Base-by-base conservation (phyloP, 2,113 vertebrate genomes). In the Vanacampus margaritifer region DNA sequence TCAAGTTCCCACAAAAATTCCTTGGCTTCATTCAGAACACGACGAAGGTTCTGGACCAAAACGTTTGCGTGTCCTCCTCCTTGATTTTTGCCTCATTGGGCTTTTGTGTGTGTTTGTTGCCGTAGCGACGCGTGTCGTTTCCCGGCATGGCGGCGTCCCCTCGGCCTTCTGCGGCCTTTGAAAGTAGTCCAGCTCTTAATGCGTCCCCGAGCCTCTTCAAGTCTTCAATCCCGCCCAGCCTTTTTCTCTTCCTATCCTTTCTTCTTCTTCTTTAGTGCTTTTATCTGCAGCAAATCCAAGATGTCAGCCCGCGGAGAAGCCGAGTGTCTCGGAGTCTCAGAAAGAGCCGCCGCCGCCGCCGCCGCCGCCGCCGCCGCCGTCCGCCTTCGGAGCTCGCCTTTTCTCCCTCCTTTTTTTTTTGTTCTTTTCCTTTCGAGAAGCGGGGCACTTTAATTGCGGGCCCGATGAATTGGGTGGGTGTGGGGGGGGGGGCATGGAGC, bases 371-470 rank as follows among this genome's bases (percentile, higher is more conserved):
- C n/a, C n/a, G n/a, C n/a, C n/a, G n/a, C n/a, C n/a, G n/a, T n/a
- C n/a, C 68, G 64, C 6, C 1, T 58, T 32, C 14, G 23, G 70
- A 74, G 64, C 17, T 4, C 21, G 21, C 16, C 23, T 26, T 28
- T 16, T 56, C 24, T 63, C 46, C 54, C 13, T 6, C 39, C 6
- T 35, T 57, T 17, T 28, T 57, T 56, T 14, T 26, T 26, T 26
- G 12, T 28, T 13, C 53, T 28, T 5, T 37, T 26, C 62, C 19
- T 51, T 53, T 54, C 6, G 71, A 81, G 66, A 81, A 87, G 78
- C 74, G 0, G 0, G 16, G 63, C 68, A 82, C 70, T 73, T 78
- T 87, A 87, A 89, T 87, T 83, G 85, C 50, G 79, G 57, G 75
- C 58, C 77, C 80, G 74, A 67, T 26, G 76, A 63, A 32, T 63